Base-by-base conservation (phyloP, 1,140 invertebrate genomes). In the Drosophila ficusphila region DNA sequence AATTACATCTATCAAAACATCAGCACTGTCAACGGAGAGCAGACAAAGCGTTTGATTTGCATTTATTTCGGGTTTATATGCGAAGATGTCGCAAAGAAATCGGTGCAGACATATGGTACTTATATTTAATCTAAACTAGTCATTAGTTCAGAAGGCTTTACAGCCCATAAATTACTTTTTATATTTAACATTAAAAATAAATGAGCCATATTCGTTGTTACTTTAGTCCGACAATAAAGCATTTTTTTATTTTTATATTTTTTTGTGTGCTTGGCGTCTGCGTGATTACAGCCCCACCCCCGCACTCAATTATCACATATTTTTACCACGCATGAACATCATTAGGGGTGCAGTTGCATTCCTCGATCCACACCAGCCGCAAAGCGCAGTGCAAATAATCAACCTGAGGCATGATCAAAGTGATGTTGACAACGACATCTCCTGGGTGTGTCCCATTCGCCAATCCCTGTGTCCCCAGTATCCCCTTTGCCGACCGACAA, bases 401-500 rank as follows among this genome's bases (percentile, higher is more conserved):
- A 86, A 86, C 71, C 81, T 79, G 76, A 72, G 67, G 78, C 42
- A 74, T 44, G 76, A 88, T 85, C 81, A 85, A 85, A 85, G 82
- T 60, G 46, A 39, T 48, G 54, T 25, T 44, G 44, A 53, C 27
- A 67, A 21, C 62, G 19, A 67, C 62, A 67, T 31, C 62, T 65
- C 27, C 34, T 52, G 36, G 61, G 60, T 67, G 58, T 51, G 34
- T 52, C 57, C 57, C 56, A 27, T 14, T n/a, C 5, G 33, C 3
- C 2, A 3, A 9, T 7, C 18, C 39, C 39, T 33, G 31, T 18
- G 31, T 58, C 23, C 52, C 38, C 19, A n/a, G n/a, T n/a, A 2
- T 9, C 11, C 19, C 21, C 58, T 53, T 18, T 19, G 12, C n/a
- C 16, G 11, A 9, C 7, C 54, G 12, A 12, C n/a, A 14, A 44